Evolutionary conservation across 2,797 vertebrate species (phyloP).

Genomic region (Psittacula echo): DNA sequence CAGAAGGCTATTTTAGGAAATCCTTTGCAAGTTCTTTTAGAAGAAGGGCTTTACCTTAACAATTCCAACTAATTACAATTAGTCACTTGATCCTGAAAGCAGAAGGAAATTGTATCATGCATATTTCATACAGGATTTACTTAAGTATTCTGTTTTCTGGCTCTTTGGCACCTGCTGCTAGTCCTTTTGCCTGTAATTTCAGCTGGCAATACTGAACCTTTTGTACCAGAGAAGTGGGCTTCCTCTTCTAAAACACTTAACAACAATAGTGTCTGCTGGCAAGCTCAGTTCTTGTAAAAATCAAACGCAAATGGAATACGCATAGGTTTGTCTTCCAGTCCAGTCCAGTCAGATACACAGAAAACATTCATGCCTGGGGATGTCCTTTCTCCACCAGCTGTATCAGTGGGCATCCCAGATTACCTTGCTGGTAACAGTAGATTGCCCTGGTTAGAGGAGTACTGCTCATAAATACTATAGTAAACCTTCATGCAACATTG

Average conservation of each 20-base stretch:
- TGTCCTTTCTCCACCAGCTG: not conserved
- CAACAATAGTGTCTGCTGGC: not conserved
- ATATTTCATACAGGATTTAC: conserved; percentile 26
- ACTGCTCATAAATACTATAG: not conserved
- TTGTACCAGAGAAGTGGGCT: not conserved
- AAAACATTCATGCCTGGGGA: not conserved
- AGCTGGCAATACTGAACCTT: not conserved
- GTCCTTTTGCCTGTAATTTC: not conserved
- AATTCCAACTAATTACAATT: conserved; percentile 20
- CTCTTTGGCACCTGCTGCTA: not conserved
- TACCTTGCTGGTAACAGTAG: not conserved
- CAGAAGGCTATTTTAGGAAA: conserved; percentile 29
- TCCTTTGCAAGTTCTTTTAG: conserved; percentile 5
- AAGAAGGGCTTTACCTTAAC: not conserved
- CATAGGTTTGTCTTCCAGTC: not conserved
- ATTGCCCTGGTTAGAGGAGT: not conserved
- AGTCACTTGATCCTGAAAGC: conserved; percentile 6
- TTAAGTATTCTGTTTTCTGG: not conserved
- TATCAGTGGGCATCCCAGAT: not conserved
- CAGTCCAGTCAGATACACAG: not conserved
- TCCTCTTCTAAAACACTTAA: conserved; percentile 18
- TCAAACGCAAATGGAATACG: not conserved
- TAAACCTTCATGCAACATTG: not conserved
- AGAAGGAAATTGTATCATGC: conserved; percentile 13
- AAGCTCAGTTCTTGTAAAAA: not conserved